phyloP scores from a whole-genome alignment of 2,797 vertebrate genomes.

The Bucorvus abyssinicus region DNA sequence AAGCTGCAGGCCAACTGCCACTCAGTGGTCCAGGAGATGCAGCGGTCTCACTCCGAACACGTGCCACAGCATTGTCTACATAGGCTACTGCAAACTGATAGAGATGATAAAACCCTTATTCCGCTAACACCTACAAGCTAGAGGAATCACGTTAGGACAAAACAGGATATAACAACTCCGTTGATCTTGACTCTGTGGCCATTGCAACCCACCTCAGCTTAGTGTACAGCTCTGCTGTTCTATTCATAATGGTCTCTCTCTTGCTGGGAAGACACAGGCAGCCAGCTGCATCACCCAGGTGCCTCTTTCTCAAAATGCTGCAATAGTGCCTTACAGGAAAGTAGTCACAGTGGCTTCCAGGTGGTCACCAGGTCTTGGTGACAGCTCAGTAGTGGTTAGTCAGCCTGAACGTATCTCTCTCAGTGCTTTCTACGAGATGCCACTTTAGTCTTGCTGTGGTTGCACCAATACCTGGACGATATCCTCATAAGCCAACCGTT shows the following conservation, averaged over 20 bases:
- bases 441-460: not conserved
- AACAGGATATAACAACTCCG: not conserved
- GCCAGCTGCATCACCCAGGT: not conserved
- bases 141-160: not conserved
- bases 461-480: not conserved
- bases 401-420: not conserved
- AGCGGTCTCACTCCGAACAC: not conserved
- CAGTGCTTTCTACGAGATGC: not conserved
- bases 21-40: not conserved
- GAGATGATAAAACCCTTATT: not conserved
- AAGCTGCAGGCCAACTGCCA: not conserved
- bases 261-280: not conserved
- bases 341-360: not conserved
- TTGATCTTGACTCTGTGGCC: not conserved
- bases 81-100: not conserved
- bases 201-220: not conserved
- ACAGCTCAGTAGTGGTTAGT: not conserved
- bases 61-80: not conserved
- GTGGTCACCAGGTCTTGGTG: not conserved
- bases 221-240: not conserved
- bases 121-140: not conserved
- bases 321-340: not conserved
- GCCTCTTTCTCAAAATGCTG: not conserved
- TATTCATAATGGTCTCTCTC: not conserved
- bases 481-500: not conserved